Base-by-base conservation (phyloP, 92 coral and sea anemone species). In the Pocillopora grandis region DNA sequence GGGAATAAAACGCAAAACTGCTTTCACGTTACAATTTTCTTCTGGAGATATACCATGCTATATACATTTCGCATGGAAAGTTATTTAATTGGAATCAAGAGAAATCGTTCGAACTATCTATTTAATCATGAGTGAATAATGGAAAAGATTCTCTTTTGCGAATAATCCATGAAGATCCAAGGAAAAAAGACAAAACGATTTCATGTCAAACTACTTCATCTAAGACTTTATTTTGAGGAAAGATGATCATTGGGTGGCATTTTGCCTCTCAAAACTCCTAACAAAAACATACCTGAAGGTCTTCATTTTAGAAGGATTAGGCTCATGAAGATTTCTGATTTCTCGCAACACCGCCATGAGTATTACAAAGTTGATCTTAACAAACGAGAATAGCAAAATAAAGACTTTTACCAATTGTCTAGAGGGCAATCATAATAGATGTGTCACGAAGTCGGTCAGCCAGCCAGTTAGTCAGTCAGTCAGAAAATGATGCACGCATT, bases 271-370 rank as follows among this genome's bases (percentile, higher is more conserved):
- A 5, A 1, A 7, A 42, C 20, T 59, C 27, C 27, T 27, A 27
- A 27, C 27, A 27, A 27, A 27, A 27, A 75, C 81, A 31, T 82
- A 82, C 86, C 74, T 82, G 33, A 72, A 61, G 42, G 79, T 59
- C 66, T 60, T 82, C 71, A 82, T 33, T 55, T 20, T 72, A 59
- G 86, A 60, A 33, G 86, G 86, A 21, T 82, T 82, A 4, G 79
- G 72, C 5, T 82, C 80, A 16, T 82, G 69, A 33, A 82, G 14
- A 66, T 82, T 82, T 42, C 65, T 61, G 42, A 82, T 82, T 42
- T 82, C 86, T 15, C 86, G 86, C 10, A 82, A 31, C 2, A 82
- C 86, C 31, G 86, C 86, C 59, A 72, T 4, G 31, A 82, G 86
- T 60, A 82, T 60, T 5, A 20, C 48, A 61, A 74, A 20, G 72